Evolutionary conservation across 2,888 invertebrate species (phyloP), one percentile per base, ranked within the genome.

Genomic region (Drosophila neonasuta): DNA sequence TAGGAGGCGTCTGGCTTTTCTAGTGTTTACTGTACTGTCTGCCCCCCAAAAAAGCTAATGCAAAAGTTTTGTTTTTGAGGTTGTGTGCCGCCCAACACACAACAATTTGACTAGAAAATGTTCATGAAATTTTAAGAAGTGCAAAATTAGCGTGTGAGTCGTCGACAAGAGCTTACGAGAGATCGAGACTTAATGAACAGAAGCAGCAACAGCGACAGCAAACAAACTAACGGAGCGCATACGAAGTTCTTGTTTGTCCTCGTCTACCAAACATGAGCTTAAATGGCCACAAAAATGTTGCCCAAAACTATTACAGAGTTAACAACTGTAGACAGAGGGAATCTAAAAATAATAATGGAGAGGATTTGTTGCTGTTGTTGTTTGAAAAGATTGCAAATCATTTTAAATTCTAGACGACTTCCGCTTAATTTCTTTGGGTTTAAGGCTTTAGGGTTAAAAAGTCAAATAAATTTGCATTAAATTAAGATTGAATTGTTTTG

Each of bases 401-500:
- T 52, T 51, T 34, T 8, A 30, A 57, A 57, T 65, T 65, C 29
- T 42, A 13, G 8, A 42, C 50, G 9, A 44, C 50, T 62, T 74
- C 67, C 71, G 73, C 42, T 46, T 46, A 58, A 45, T 63, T 76
- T 51, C 42, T 42, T 59, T 69, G 15, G 1, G n/a, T 15, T 11
- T 42, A 32, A 44, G n/a, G 8, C 20, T 15, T 29, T 30, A 48
- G 44, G 39, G 8, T 49, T 52, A 54, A 54, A 70, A 59, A 62
- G 54, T 24, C 44, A 46, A 76, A 84, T 86, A 84, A 77, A 77
- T 83, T 84, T 79, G 79, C 81, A 83, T 84, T 34, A 68, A 74
- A 81, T 84, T 77, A 69, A 75, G 73, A 72, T 71, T 66, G 71
- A 83, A 78, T 83, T 86, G 69, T 71, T 82, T 52, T 6, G 24